A percentile compares a stretch with the other conserved stretches of the same genome.
phyloP scores from a whole-genome alignment of 2,797 vertebrate genomes.

The Megaceryle alcyon region DNA sequence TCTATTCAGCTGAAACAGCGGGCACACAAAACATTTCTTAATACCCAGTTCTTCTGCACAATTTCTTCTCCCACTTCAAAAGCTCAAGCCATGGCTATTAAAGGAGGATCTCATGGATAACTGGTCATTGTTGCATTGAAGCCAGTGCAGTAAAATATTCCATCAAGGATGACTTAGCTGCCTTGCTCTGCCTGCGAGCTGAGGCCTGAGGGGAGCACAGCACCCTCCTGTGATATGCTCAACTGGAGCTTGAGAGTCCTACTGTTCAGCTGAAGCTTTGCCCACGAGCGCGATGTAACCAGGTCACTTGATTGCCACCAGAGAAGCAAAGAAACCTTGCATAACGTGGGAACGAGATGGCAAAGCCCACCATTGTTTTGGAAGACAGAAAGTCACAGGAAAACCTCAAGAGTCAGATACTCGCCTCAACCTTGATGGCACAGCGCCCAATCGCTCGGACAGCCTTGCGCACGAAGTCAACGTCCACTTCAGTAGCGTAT shows the following conservation, averaged over 20 bases:
- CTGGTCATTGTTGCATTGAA: neutral
- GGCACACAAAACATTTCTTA: neutral
- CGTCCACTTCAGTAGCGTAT: conserved; percentile 84
- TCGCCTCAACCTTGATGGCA: conserved; percentile 85
- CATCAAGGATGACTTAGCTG: neutral
- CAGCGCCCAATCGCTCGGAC: conserved; percentile 85
- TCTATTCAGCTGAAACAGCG: neutral
- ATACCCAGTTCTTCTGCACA: neutral
- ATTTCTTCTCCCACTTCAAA: neutral
- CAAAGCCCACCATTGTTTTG: neutral
- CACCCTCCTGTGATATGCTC: neutral
- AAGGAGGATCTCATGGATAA: neutral
- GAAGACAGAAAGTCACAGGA: neutral
- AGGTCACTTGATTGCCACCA: neutral
- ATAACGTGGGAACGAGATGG: fast-evolving
- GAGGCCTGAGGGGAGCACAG: neutral
- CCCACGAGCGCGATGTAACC: fast-evolving
- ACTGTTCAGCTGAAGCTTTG: neutral
- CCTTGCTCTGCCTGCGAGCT: neutral
- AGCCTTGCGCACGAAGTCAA: conserved; percentile 85
- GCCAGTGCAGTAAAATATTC: neutral
- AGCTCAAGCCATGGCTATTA: neutral
- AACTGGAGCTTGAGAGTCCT: neutral
- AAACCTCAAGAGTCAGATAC: neutral
- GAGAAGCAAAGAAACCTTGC: neutral